Conservation (phyloP, 2,113 vertebrate genomes). For the Hemicordylus capensis region DNA sequence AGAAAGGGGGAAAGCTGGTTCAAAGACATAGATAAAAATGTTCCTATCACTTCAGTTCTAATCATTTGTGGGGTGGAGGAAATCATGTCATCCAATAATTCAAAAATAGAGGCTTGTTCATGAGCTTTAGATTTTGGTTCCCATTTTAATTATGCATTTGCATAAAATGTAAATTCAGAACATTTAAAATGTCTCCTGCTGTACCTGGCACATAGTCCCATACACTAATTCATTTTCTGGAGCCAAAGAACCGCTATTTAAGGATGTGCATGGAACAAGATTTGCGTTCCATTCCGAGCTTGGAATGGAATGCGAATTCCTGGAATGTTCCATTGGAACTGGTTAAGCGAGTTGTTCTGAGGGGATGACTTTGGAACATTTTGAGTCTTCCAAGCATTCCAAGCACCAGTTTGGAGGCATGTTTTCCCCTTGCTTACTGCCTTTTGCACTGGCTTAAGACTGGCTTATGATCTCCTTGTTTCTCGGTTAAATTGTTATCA, state of each 20-base stretch:
- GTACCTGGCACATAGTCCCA: constrained; percentile 29
- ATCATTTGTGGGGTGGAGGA: not conserved
- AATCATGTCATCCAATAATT: not conserved
- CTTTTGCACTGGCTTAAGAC: too few species aligned
- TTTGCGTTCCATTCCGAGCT: too few species aligned
- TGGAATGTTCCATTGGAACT: too few species aligned
- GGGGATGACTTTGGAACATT: too few species aligned
- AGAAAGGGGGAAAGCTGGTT: not conserved
- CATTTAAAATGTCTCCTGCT: constrained; percentile 29
- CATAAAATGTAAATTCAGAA: constrained; percentile 48
- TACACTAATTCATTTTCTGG: constrained; percentile 25
- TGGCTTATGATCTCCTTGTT: too few species aligned
- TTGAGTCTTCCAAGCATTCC: too few species aligned
- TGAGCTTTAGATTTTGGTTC: constrained; percentile 18
- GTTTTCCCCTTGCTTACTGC: too few species aligned
- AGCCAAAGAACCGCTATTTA: constrained; percentile 38
- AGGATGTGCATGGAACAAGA: too few species aligned
- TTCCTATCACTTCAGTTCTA: constrained; percentile 14
- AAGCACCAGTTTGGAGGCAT: too few species aligned
- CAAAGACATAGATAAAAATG: constrained; percentile 26
- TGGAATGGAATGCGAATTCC: too few species aligned
- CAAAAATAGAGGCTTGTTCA: constrained; percentile 39
- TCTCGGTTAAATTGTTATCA: too few species aligned
- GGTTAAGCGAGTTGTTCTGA: too few species aligned
- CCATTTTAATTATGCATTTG: constrained; percentile 49